Conservation (phyloP, 2,888 invertebrate genomes). For the Drosophila borealis region DNA sequence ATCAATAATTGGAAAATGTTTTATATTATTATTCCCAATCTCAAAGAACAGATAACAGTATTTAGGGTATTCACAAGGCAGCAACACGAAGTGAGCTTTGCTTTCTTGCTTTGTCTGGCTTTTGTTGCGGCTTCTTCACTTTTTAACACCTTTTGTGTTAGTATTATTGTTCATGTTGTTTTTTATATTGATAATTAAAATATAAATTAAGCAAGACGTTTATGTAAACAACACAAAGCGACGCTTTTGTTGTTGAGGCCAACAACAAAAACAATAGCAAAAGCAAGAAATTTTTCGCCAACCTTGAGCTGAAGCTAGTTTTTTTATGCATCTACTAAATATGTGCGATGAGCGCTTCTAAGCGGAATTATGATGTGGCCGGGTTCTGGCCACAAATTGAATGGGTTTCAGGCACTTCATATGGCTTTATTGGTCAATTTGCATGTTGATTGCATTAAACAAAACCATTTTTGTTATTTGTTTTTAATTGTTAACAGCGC, state of each 20-base stretch:
- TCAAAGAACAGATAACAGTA: no score
- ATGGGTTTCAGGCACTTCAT: conserved; percentile 10
- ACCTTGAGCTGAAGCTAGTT: conserved; percentile 50
- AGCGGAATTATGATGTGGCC: conserved; percentile 30
- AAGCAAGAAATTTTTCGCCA: conserved; percentile 5
- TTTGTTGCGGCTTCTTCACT: conserved; percentile 44
- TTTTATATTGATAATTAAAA: conserved; percentile 58
- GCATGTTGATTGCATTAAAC: conserved; percentile 62
- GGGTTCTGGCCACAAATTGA: conserved; percentile 19
- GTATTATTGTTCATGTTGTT: conserved; percentile 1
- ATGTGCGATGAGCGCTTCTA: conserved; percentile 51
- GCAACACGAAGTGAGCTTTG: not conserved
- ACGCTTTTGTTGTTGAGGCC: conserved; percentile 39
- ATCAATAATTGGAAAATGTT: no score
- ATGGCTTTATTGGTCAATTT: conserved; percentile 63
- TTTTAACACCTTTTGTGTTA: conserved; percentile 53
- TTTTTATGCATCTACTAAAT: conserved; percentile 41
- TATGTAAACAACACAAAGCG: conserved; percentile 52
- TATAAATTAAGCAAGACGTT: conserved; percentile 55
- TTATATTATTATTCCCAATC: no score
- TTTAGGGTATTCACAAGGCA: not conserved
- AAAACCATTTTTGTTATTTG: conserved; percentile 19
- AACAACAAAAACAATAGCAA: not conserved
- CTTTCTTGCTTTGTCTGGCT: not conserved
- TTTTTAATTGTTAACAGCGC: conserved; percentile 38